Evolutionary conservation across 1,140 invertebrate species (phyloP).

Genomic region (Chlorops oryzae): DNA sequence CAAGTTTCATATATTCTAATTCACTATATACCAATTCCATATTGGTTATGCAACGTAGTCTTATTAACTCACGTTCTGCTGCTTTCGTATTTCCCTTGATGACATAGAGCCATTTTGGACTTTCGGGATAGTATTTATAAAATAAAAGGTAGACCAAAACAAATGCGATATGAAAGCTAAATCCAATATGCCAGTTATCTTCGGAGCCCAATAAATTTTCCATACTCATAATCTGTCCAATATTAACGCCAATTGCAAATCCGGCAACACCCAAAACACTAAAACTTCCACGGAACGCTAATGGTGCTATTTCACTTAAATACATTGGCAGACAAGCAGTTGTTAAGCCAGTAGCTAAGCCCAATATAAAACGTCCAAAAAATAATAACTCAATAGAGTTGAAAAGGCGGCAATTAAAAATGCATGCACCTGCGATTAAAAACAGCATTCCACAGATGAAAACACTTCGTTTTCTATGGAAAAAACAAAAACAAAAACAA

Average conservation of each 20-base stretch:
- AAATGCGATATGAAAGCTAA: conserved; percentile 58
- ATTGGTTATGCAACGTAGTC: conserved; percentile 22
- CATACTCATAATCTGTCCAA: conserved; percentile 60
- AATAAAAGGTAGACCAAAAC: conserved; percentile 54
- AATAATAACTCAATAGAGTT: conserved; percentile 67
- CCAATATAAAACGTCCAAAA: conserved; percentile 66
- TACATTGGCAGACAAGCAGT: conserved; percentile 81
- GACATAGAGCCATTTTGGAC: conserved; percentile 77
- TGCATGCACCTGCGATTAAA: conserved; percentile 51
- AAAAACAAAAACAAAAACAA: no score
- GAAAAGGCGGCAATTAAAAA: conserved; percentile 53
- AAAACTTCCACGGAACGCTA: conserved; percentile 66
- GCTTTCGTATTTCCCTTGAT: conserved; percentile 56
- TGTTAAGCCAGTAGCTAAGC: conserved; percentile 63
- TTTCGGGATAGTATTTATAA: conserved; percentile 67
- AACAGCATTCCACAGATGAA: conserved; percentile 27
- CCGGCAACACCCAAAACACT: conserved; percentile 79
- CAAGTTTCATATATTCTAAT: conserved; percentile 42
- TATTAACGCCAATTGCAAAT: conserved; percentile 71
- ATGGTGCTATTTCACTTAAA: conserved; percentile 73
- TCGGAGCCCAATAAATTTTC: conserved; percentile 50
- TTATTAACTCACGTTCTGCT: conserved; percentile 50
- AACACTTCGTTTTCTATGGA: conserved; percentile 50
- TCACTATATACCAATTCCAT: conserved; percentile 45
- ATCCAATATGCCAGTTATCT: conserved; percentile 60